Evolutionary conservation across 2,113 vertebrate genomes (phyloP), one percentile per base, ranked within the genome.

Genomic region (Origma solitaria): DNA sequence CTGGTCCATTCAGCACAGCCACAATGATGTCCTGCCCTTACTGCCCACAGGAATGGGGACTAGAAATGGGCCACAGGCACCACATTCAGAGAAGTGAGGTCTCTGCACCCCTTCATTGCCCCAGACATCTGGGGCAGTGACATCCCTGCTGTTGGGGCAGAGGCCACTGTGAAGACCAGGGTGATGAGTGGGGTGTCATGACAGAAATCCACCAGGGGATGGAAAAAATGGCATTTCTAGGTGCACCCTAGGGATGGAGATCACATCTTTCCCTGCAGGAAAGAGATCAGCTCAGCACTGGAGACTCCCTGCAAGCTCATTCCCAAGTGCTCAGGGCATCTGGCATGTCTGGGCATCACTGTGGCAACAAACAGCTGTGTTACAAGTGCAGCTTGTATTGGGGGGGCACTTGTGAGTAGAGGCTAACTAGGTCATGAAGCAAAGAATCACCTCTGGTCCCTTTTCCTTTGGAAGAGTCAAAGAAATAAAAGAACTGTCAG

Each of bases 321-420:
- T 40, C 22, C 18, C 15, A 4, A 37, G 15, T 66, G 51, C 21
- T 72, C 21, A 17, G 61, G 22, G 24, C 56, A 82, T 24, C 62
- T 53, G 3, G 4, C 22, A n/a, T 19, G 6, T 23, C 45, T 65
- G 69, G 27, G 37, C n/a, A 90, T 6, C 0, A 0, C 27, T 20
- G 31, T 5, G 13, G 47, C 19, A 71, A 79, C 16, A 49, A 61
- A 25, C 8, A 81, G 33, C 33, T n/a, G 30, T 28, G 54, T 42
- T 40, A 77, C 11, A 51, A 82, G 30, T 5, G 25, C 35, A 61
- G 60, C 33, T 23, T 76, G 21, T 18, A 45, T 15, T 6, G 0
- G 42, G n/a, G n/a, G 27, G 23, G 2, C 24, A 42, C 62, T 76
- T 47, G 25, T 45, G 45, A 94, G 56, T 69, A 37, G 31, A 47